phyloP scores from a whole-genome alignment of 2,888 invertebrate species.

The Tiliacea citrago region DNA sequence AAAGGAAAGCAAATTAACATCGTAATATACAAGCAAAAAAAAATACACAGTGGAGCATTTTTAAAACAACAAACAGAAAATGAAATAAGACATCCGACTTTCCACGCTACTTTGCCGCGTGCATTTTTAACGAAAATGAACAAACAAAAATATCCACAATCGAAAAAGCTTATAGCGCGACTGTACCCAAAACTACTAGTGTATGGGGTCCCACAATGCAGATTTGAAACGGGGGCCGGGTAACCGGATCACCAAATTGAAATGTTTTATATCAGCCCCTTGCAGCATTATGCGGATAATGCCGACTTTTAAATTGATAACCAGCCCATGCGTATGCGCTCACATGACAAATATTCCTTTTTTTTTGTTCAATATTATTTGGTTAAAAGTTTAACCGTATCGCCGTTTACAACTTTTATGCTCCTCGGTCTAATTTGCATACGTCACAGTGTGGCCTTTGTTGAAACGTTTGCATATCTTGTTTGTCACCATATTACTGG shows the following conservation, averaged over 20 bases:
- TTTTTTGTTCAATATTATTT: slow-evolving; percentile 82
- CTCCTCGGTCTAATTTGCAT: slow-evolving; percentile 79
- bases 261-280: slow-evolving; percentile 89
- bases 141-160: slow-evolving; percentile 33
- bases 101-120: slow-evolving; percentile 41
- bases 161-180: slow-evolving; percentile 64
- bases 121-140: slow-evolving; percentile 52
- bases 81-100: slow-evolving; percentile 55
- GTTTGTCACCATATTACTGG: slow-evolving; percentile 82
- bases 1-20: slow-evolving; percentile 48
- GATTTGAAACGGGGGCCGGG: slow-evolving; percentile 85
- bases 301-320: slow-evolving; percentile 90
- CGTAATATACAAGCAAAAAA: slow-evolving; percentile 41
- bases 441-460: slow-evolving; percentile 70
- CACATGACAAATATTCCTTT: slow-evolving; percentile 80
- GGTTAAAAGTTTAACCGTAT: slow-evolving; percentile 88
- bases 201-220: slow-evolving; percentile 89
- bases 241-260: slow-evolving; percentile 91
- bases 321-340: slow-evolving; percentile 83
- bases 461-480: slow-evolving; percentile 78
- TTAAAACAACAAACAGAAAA: slow-evolving; percentile 55
- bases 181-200: slow-evolving; percentile 85
- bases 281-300: slow-evolving; percentile 85
- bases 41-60: slow-evolving; percentile 27
- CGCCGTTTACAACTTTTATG: slow-evolving; percentile 77